phyloP scores from a whole-genome alignment of 2,113 vertebrate species.

The Oreocharis arfaki region DNA sequence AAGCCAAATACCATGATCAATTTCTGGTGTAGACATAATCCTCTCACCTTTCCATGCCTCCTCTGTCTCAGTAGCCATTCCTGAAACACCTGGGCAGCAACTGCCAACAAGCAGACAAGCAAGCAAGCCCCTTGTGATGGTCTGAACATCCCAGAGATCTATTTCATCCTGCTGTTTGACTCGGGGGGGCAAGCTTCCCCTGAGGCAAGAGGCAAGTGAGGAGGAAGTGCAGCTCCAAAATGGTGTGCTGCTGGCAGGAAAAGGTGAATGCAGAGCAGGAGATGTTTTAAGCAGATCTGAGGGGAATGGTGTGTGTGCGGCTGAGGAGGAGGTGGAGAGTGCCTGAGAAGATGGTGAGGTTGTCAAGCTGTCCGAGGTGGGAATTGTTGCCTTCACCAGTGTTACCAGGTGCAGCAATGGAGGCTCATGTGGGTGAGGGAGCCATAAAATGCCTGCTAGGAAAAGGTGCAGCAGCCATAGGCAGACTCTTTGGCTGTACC shows the following conservation, averaged over 20 bases:
- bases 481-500: neutral
- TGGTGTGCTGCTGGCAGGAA: fast-evolving
- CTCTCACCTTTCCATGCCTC: neutral
- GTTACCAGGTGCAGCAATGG: neutral
- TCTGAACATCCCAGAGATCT: fast-evolving
- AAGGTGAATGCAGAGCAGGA: neutral
- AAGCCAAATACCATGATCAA: neutral
- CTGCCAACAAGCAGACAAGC: neutral
- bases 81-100: neutral
- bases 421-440: fast-evolving
- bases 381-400: neutral
- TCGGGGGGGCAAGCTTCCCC: neutral
- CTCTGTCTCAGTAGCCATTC: neutral
- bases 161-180: neutral
- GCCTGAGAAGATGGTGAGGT: neutral
- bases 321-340: neutral
- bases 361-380: neutral
- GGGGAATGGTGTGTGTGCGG: neutral
- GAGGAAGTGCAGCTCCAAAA: fast-evolving
- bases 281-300: neutral
- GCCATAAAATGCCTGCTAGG: fast-evolving
- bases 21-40: neutral
- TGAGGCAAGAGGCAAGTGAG: neutral
- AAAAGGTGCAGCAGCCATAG: neutral
- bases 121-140: neutral